phyloP scores from a whole-genome alignment of 2,888 invertebrate species.

The Megastigmus dorsalis region DNA sequence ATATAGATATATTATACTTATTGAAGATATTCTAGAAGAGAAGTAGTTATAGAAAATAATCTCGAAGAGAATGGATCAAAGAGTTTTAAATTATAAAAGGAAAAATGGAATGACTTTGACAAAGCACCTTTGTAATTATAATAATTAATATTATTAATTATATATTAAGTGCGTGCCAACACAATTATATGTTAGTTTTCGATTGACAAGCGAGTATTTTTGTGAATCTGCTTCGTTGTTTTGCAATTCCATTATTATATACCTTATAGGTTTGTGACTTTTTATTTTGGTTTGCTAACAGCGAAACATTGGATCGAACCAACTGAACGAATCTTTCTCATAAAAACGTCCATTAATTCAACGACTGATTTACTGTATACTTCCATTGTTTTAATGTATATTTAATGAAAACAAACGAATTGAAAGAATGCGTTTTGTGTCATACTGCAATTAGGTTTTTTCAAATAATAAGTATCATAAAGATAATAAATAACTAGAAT shows the following conservation, averaged over 20 bases:
- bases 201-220: constrained; percentile 8
- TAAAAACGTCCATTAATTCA: no score
- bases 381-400: not conserved
- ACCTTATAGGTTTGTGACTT: not conserved
- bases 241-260: not conserved
- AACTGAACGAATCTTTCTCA: constrained; percentile 10
- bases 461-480: no score
- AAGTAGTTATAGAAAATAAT: constrained; percentile 27
- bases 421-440: no score
- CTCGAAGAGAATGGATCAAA: constrained; percentile 43
- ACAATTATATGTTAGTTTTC: constrained; percentile 33
- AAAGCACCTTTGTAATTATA: constrained; percentile 33
- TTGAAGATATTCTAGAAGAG: constrained; percentile 42
- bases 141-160: constrained; percentile 28
- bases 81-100: constrained; percentile 35
- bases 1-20: constrained; percentile 25
- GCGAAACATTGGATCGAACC: not conserved
- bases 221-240: constrained; percentile 13
- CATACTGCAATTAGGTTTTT: no score
- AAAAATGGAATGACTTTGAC: constrained; percentile 18
- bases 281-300: no score
- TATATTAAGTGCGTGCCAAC: constrained; percentile 48
- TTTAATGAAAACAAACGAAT: no score
- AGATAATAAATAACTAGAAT: no score
- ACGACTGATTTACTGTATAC: not conserved